Conservation (phyloP, 2,888 invertebrate genomes). For the Tetramorium bicarinatum region DNA sequence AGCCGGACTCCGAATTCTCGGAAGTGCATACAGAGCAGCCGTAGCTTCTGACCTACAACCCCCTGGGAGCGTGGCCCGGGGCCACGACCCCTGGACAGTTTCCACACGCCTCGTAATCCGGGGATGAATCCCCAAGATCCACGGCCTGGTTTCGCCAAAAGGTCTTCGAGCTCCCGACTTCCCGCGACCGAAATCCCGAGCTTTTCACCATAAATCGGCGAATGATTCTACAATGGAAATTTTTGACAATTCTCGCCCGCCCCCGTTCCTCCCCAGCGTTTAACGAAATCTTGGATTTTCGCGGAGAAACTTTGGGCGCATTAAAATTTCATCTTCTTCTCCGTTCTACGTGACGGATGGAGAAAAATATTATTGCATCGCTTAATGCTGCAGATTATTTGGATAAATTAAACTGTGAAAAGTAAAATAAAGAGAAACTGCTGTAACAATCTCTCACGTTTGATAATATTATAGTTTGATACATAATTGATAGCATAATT, state of each 20-base stretch:
- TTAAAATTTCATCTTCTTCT: conserved; percentile 7
- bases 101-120: conserved; percentile 74
- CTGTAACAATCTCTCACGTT: background rate
- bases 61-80: conserved; percentile 66
- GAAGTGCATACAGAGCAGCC: conserved; percentile 53
- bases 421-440: background rate
- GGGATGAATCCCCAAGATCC: conserved; percentile 76
- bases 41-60: conserved; percentile 74
- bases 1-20: conserved; percentile 29
- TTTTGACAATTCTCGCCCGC: background rate
- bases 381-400: background rate
- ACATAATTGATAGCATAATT: background rate
- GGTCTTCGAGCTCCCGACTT: conserved; percentile 62
- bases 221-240: conserved; percentile 33
- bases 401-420: background rate
- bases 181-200: conserved; percentile 50
- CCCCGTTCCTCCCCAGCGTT: too few species aligned
- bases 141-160: conserved; percentile 70
- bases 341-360: background rate
- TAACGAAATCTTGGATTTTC: conserved; percentile 15
- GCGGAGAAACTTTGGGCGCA: background rate
- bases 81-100: conserved; percentile 69
- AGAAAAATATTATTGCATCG: background rate
- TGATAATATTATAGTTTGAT: background rate
- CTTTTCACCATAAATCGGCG: conserved; percentile 25